These are phyloP conservation scores for Tanypteryx hageni DNA, from an alignment of 2,888 invertebrate species.

Conservation along the genomic window DNA sequence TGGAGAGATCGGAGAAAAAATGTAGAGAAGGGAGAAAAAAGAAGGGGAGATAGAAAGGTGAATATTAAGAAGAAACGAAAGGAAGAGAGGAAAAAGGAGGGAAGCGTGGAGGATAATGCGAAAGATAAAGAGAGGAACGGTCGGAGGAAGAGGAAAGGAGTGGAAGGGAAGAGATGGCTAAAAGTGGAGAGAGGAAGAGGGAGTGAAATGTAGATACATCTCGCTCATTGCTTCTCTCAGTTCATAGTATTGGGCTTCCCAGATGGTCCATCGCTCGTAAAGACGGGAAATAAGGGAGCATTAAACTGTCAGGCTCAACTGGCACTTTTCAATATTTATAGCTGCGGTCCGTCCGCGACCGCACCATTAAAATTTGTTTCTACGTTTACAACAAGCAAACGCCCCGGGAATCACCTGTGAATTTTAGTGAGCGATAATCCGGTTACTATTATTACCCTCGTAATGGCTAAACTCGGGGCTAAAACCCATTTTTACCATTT, in stretches of 20 bases:
- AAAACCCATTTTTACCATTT: neutral
- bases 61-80: too few relatives aligned
- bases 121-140: neutral
- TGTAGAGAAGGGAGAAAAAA: too few relatives aligned
- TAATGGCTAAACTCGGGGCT: neutral
- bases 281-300: slow-evolving; percentile 28
- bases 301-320: slow-evolving; percentile 32
- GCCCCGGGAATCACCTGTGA: slow-evolving; percentile 22
- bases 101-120: neutral
- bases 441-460: slow-evolving; percentile 15
- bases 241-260: slow-evolving; percentile 24
- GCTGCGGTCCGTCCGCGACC: slow-evolving; percentile 28
- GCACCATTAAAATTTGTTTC: slow-evolving; percentile 32
- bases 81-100: neutral
- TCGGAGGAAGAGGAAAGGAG: neutral
- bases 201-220: neutral
- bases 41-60: too few relatives aligned
- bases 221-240: slow-evolving; percentile 18
- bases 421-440: slow-evolving; percentile 28
- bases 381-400: slow-evolving; percentile 29
- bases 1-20: too few relatives aligned
- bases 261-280: slow-evolving; percentile 35
- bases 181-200: neutral
- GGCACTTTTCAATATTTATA: slow-evolving; percentile 35
- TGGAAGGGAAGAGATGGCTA: neutral